Base-by-base conservation (phyloP, 2,797 vertebrate genomes). In the Hapalemur alaotrensis region DNA sequence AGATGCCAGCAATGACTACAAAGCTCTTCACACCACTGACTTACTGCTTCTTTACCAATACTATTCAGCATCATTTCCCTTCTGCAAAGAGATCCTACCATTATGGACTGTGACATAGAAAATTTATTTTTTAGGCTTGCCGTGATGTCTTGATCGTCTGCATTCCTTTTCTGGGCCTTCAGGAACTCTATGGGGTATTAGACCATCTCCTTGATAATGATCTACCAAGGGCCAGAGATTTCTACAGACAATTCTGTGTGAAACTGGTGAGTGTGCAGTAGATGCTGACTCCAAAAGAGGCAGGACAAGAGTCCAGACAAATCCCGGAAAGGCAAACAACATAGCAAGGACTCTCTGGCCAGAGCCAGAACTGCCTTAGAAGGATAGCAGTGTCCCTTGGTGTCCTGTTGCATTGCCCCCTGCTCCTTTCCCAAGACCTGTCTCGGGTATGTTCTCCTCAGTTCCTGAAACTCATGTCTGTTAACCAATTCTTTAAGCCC, bases 161-260 rank as follows among this genome's bases (percentile, higher is more conserved):
- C 54, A 94, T 97, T 38, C 97, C 97, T 72, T 97, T 97, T 70
- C 88, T 98, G 97, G 97, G 97, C 22, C 94, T 98, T 48, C 97
- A 98, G 48, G 97, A 98, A 18, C 87, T 98, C 88, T 97, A 80
- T 32, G 94, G 96, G 1, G 22, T 97, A 7, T 57, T 97, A 83
- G 96, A 98, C 13, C 92, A 94, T 38, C 96, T 97, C 84, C 72
- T 97, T 69, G 96, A 96, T 75, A 93, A 95, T 54, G 97, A 98
- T 8, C 87, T 94, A 18, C 97, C 96, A 63, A 82, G 90, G 59
- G 93, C 93, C 90, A 97, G 91, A 35, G 97, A 98, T 59, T 97
- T 98, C 95, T 98, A 98, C 1, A 94, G 94, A 65, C 96, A 96
- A 72, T 88, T 98, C 65, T 98, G 97, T 67, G 6, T 48, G 52